Percentiles rank a stretch among this genome's conserved stretches.
Evolutionary conservation across 2,797 vertebrate species (phyloP).

Genomic region (Falco berigora): DNA sequence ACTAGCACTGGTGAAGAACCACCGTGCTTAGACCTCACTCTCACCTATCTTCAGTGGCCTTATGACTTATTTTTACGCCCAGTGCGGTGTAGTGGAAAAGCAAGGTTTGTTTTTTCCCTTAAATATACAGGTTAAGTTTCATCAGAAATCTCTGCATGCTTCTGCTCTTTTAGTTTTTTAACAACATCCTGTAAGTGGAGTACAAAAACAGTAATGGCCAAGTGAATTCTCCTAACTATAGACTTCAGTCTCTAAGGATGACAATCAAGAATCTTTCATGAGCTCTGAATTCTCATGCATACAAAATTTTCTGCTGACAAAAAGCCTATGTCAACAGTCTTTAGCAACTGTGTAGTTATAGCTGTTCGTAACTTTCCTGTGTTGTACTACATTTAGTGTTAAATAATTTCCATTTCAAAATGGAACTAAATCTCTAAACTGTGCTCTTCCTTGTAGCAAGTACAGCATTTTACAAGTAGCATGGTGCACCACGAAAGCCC

Average conservation of each 20-base stretch:
- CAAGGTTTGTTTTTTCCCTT: background rate
- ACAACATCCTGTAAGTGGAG: background rate
- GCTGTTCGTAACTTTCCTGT: background rate
- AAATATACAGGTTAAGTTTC: background rate
- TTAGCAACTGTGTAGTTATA: background rate
- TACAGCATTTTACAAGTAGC: background rate
- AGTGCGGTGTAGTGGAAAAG: background rate
- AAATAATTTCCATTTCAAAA: background rate
- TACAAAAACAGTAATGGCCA: background rate
- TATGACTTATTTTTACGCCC: background rate
- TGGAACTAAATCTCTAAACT: background rate
- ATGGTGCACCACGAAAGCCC: background rate
- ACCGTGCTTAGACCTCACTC: background rate
- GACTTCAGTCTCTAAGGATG: background rate
- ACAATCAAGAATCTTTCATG: background rate
- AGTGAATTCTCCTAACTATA: background rate
- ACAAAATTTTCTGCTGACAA: background rate
- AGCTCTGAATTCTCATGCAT: background rate
- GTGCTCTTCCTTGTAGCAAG: background rate
- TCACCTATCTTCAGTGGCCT: background rate
- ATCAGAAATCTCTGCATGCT: background rate
- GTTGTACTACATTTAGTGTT: background rate
- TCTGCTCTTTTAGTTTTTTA: background rate
- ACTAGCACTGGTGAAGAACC: background rate
- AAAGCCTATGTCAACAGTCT: background rate